Conservation (phyloP, 1,140 invertebrate genomes). For the Venturia canescens region DNA sequence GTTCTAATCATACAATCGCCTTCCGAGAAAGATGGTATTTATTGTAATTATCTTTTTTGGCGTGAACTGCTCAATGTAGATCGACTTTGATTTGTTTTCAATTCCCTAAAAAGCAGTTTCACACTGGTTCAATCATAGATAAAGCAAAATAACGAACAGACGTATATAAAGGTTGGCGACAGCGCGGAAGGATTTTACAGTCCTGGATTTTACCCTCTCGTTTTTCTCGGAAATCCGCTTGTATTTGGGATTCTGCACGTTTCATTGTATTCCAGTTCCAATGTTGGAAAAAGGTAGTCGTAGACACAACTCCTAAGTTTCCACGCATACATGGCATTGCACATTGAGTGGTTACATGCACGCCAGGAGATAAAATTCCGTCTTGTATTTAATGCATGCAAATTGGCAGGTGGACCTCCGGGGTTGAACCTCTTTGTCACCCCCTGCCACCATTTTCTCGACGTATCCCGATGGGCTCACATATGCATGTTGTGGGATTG, state of each 20-base stretch:
- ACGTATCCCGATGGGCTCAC: not conserved
- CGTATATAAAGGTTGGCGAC: no score
- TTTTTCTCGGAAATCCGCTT: not conserved
- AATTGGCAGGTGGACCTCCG: slow-evolving; percentile 46
- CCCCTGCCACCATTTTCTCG: not conserved
- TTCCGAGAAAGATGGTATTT: no score
- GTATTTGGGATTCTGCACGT: no score
- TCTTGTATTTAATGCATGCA: slow-evolving; percentile 45
- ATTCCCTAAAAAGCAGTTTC: no score
- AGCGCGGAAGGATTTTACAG: no score
- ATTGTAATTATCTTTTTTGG: no score
- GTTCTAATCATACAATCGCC: no score
- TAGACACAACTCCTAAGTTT: slow-evolving; percentile 5
- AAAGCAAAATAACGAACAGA: no score
- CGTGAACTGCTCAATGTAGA: no score
- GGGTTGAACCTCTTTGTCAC: slow-evolving; percentile 15
- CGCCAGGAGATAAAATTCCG: slow-evolving; percentile 8
- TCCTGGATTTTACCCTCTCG: not conserved
- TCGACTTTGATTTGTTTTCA: no score
- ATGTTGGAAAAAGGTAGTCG: not conserved
- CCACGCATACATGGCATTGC: not conserved
- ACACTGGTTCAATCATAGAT: no score
- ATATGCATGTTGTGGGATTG: slow-evolving; percentile 7
- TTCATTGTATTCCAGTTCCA: not conserved
- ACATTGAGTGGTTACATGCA: slow-evolving; percentile 3